Evolutionary conservation across 2,113 vertebrate species (phyloP).

Genomic region (Upupa epops): DNA sequence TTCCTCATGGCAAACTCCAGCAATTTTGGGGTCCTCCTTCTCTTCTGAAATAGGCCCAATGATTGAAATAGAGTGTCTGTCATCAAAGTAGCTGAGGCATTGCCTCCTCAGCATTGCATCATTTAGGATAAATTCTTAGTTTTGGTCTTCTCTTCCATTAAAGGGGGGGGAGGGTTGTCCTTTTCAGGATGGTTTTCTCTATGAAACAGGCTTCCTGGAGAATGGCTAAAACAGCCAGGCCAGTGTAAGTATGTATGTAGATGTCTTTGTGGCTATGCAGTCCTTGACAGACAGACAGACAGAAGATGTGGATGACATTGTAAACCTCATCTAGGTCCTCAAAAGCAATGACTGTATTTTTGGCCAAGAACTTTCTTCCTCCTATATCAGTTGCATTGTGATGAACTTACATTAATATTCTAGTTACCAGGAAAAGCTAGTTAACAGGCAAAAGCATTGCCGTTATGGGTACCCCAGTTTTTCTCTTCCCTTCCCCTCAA

Average conservation of each 20-base stretch:
- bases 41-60: background rate
- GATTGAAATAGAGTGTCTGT: background rate
- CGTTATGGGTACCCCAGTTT: background rate
- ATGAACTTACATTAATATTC: background rate
- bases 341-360: background rate
- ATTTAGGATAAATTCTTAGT: background rate
- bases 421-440: background rate
- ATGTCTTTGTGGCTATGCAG: background rate
- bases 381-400: background rate
- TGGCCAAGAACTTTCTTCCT: background rate
- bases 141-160: background rate
- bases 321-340: background rate
- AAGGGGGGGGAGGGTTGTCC: background rate
- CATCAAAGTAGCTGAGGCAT: background rate
- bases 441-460: background rate
- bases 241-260: background rate
- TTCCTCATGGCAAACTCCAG: background rate
- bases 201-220: background rate
- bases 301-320: background rate
- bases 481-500: slow-evolving; percentile 16
- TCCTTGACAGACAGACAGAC: background rate
- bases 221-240: background rate
- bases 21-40: background rate
- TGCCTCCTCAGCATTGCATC: background rate
- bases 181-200: background rate